phyloP scores from a whole-genome alignment of 2,888 invertebrate genomes.

The Dendrolimus houi region DNA sequence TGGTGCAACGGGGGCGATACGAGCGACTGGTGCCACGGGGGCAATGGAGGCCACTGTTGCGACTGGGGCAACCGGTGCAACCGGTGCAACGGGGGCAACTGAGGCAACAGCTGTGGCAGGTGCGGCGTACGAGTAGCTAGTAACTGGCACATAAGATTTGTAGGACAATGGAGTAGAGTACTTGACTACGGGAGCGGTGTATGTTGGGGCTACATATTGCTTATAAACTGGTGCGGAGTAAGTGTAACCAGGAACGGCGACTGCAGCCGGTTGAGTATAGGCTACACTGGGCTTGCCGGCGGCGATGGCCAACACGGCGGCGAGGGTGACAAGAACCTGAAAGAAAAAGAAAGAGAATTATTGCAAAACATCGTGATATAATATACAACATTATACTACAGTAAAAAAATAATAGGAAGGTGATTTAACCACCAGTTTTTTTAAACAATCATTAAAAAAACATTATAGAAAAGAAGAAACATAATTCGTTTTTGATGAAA shows the following conservation, averaged over 20 bases:
- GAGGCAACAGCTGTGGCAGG: conserved; percentile 12
- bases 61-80: conserved; percentile 2
- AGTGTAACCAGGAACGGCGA: conserved; percentile 6
- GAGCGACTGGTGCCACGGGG: conserved; percentile 4
- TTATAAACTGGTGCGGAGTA: neutral
- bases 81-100: conserved; percentile 5
- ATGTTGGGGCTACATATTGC: neutral
- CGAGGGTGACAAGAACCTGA: conserved; percentile 12
- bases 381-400: neutral
- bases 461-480: no score
- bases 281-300: conserved; percentile 22
- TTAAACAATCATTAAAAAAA: no score
- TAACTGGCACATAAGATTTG: conserved; percentile 2
- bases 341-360: neutral
- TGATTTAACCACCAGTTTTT: no score
- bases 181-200: conserved; percentile 1
- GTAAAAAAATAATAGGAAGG: neutral
- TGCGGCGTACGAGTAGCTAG: conserved; percentile 8
- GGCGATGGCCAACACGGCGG: conserved; percentile 25
- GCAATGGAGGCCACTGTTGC: conserved; percentile 5
- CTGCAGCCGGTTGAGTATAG: conserved; percentile 1
- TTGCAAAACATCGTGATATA: neutral
- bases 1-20: conserved; percentile 3
- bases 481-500: no score
- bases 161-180: conserved; percentile 7